Evolutionary conservation across 2,797 vertebrate genomes (phyloP), one percentile per base, ranked within the genome.

Genomic region (Gymnocypris eckloni): DNA sequence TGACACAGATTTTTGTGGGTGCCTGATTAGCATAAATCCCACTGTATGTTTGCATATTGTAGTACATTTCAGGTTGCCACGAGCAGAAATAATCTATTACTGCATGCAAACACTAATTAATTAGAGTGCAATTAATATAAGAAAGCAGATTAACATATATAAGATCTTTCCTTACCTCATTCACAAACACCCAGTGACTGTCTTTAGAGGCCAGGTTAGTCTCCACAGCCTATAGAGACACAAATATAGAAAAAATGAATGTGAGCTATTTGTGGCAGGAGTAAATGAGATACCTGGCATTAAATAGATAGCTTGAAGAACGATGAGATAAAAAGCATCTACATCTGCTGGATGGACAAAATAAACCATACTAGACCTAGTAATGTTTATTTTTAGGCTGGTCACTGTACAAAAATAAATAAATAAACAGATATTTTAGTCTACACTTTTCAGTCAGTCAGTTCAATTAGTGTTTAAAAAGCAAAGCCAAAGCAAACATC

Each of bases 131-230:
- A 69, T 50, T 18, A 82, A 41, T 9, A 18, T 6, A 75, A 43
- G 22, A 61, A 25, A 12, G 16, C 13, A 33, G 22, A 16, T 43
- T 41, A 56, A 28, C 7, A n/a, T 39, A 28, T 28, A 56, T 59
- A 41, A 48, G 0, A 41, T 9, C 0, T 22, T 22, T 72, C 90
- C 96, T 96, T 96, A 99, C 97, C 97, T 99, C 98, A 28, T 99
- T 99, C 89, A 99, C 97, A 92, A 98, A 99, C 89, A 99, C 97
- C 98, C 97, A 99, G 94, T 99, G 98, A 88, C 97, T 98, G 95
- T 99, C 98, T 94, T 99, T 99, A 89, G 98, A 98, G 87, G 98
- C 98, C 95, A 99, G 95, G 89, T 99, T 99, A 48, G 98, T 98
- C 92, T 99, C 98, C 91, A 98, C 97, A 2, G 97, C 98, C 98